Percentiles rank a stretch among this genome's conserved stretches.
phyloP scores from a whole-genome alignment of 2,888 invertebrate genomes.

The Sarcophaga rosellei region DNA sequence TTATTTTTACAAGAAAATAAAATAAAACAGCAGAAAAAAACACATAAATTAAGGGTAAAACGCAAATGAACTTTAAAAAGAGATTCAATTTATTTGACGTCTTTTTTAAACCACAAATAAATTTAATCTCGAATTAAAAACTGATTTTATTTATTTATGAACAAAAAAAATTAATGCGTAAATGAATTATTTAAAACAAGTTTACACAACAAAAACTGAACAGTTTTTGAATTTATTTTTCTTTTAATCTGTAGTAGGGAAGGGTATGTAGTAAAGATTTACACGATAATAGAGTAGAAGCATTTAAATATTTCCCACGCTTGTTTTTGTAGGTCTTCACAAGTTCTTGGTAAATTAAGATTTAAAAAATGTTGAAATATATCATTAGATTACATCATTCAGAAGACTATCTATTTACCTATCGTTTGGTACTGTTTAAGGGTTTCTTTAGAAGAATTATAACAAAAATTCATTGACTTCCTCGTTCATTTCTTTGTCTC shows the following conservation, averaged over 20 bases:
- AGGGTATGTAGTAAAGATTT: too few species aligned
- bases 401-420: too few species aligned
- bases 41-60: not conserved
- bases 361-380: too few species aligned
- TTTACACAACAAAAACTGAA: not conserved
- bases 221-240: not conserved
- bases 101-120: not conserved
- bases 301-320: not conserved
- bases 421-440: too few species aligned
- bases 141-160: not conserved
- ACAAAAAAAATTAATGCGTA: not conserved
- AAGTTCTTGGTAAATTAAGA: too few species aligned
- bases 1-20: constrained; percentile 3
- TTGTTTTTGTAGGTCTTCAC: not conserved
- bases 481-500: too few species aligned
- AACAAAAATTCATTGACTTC: too few species aligned
- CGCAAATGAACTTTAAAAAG: not conserved
- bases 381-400: too few species aligned
- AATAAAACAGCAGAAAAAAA: too few species aligned
- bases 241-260: too few species aligned
- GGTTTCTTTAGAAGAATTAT: too few species aligned
- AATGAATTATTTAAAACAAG: not conserved
- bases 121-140: not conserved
- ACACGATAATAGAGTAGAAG: not conserved
- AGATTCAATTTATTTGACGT: not conserved